Evolutionary conservation across 2,888 invertebrate species (phyloP).

Genomic region (Alitta virens): DNA sequence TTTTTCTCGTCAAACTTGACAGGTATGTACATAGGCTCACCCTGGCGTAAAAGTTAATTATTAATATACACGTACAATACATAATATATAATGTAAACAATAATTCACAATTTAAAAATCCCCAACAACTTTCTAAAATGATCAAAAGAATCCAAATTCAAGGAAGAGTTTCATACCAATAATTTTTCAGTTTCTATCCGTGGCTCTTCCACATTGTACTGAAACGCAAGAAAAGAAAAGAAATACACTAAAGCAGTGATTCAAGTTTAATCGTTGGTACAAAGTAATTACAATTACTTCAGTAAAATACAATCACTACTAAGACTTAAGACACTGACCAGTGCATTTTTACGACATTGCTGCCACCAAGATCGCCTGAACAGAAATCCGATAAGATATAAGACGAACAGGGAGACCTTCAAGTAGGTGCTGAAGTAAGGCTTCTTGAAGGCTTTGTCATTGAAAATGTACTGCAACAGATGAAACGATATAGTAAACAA

Average conservation of each 20-base stretch:
- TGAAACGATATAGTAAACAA: too few relatives aligned
- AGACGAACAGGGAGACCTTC: constrained; percentile 88
- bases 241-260: too few relatives aligned
- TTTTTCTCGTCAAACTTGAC: constrained; percentile 73
- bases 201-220: neutral
- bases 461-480: constrained; percentile 66
- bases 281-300: neutral
- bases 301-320: neutral
- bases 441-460: constrained; percentile 80
- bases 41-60: constrained; percentile 62
- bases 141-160: too few relatives aligned
- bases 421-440: constrained; percentile 95
- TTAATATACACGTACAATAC: too few relatives aligned
- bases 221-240: too few relatives aligned
- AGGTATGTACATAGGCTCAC: constrained; percentile 89
- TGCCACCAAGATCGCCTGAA: constrained; percentile 88
- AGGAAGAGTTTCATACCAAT: too few relatives aligned
- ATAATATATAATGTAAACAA: too few relatives aligned
- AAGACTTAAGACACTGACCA: neutral
- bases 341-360: constrained; percentile 65
- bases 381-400: constrained; percentile 85
- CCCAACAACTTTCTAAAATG: too few relatives aligned
- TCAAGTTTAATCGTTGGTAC: too few relatives aligned
- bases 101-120: too few relatives aligned
- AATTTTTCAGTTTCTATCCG: constrained; percentile 8